Conservation (phyloP, 2,888 invertebrate genomes). For the Aelia acuminata region DNA sequence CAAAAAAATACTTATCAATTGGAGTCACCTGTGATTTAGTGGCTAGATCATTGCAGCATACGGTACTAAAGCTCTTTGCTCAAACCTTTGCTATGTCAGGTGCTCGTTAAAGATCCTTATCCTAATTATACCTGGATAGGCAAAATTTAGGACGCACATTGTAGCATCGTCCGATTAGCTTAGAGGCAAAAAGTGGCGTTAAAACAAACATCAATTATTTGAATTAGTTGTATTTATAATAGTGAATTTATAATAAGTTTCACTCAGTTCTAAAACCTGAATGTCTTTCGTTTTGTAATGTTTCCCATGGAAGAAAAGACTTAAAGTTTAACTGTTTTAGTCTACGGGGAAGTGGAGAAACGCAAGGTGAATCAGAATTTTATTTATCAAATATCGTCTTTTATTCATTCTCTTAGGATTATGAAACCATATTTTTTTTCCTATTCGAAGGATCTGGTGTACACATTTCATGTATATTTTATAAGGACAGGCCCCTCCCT, state of each 20-base stretch:
- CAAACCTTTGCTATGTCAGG: too few species aligned
- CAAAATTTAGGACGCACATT: too few species aligned
- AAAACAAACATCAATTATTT: too few species aligned
- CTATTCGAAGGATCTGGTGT: slow-evolving; percentile 3
- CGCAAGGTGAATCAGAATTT: not conserved
- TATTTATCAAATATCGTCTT: not conserved
- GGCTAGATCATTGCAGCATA: too few species aligned
- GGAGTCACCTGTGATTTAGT: too few species aligned
- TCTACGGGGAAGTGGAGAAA: not conserved
- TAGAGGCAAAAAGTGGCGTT: too few species aligned
- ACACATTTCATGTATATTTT: slow-evolving; percentile 32
- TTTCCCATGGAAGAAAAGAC: not conserved
- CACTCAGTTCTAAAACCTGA: not conserved
- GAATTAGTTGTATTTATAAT: too few species aligned
- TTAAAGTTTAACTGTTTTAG: not conserved
- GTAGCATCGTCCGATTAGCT: too few species aligned
- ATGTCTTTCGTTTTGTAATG: not conserved
- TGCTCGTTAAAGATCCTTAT: too few species aligned
- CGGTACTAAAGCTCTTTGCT: too few species aligned
- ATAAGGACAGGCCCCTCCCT: not conserved
- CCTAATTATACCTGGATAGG: too few species aligned
- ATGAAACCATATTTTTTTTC: slow-evolving; percentile 18
- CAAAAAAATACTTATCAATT: too few species aligned
- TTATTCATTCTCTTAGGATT: not conserved
- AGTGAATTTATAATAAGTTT: not conserved